Evolutionary conservation across 1,140 invertebrate genomes (phyloP), one percentile per base, ranked within the genome.

Genomic region (Lucilia sericata): DNA sequence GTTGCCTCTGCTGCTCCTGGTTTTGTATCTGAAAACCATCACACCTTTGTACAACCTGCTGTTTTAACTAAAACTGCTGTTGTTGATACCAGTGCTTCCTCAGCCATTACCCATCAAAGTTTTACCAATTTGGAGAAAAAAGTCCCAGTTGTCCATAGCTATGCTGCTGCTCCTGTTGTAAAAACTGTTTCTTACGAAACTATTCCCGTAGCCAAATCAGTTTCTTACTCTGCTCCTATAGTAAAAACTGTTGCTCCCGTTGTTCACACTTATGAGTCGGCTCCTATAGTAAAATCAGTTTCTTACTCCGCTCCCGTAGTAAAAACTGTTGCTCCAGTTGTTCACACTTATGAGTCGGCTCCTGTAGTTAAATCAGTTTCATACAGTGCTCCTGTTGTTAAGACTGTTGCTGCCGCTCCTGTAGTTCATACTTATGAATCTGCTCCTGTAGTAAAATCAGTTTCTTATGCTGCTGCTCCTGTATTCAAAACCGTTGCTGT

Each of bases 101-200:
- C 91, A 34, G 91, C 89, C 82, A 91, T 93, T 60, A 92, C 92
- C 60, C 92, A 93, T 82, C 92, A 92, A 85, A 92, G 92, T 76
- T 91, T 88, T 74, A 87, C 89, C 74, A 88, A 90, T 55, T 85
- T 91, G 83, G 86, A 89, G 21, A 88, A 85, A 12, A 88, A 88
- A 85, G 88, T 89, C 4, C 84, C 85, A 13, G 85, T 88, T 51
- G 85, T 87, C 4, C 86, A 86, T 42, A 84, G 78, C 14, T 83
- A 85, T n/a, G 85, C 88, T 25, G 82, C 88, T 74, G 85, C 84
- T 65, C 84, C 85, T 10, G 86, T 84, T 25, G 85, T 85, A 17
- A 60, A 60, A 60, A 60, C 55, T 60, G 75, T 78, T 42, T 13
- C 47, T 13, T 70, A 83, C 17, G 74, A 84, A 30, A 81, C 84